Percentiles rank a stretch among this genome's conserved stretches.
Evolutionary conservation across 2,888 invertebrate species (phyloP).

Genomic region (Drosophila maculinotata): DNA sequence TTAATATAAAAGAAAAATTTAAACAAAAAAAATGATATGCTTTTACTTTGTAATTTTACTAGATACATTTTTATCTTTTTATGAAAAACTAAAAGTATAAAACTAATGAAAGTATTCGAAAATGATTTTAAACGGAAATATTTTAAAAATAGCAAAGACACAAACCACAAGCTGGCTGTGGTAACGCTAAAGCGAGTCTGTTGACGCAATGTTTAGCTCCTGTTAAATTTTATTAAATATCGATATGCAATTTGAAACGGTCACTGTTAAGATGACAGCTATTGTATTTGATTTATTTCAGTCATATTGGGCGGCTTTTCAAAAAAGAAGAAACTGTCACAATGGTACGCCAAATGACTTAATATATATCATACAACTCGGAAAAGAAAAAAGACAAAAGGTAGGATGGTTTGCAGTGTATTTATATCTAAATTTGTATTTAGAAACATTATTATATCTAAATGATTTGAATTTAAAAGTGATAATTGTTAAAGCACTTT

Average conservation of each 20-base stretch:
- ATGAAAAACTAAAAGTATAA: too few relatives aligned
- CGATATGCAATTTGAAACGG: not conserved
- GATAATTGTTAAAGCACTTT: too few relatives aligned
- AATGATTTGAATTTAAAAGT: too few relatives aligned
- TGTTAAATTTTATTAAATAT: slow-evolving; percentile 23
- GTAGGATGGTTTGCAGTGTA: too few relatives aligned
- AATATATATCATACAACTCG: too few relatives aligned
- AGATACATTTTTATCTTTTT: too few relatives aligned
- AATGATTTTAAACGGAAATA: too few relatives aligned
- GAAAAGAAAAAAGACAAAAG: not conserved
- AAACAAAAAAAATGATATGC: not conserved
- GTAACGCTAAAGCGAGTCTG: not conserved
- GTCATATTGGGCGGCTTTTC: not conserved
- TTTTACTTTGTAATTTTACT: too few relatives aligned
- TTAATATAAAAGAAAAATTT: slow-evolving; percentile 48
- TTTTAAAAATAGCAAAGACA: slow-evolving; percentile 2
- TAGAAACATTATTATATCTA: too few relatives aligned
- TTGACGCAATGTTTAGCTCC: slow-evolving; percentile 5
- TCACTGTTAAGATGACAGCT: not conserved
- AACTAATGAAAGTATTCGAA: too few relatives aligned
- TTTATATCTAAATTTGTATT: not conserved
- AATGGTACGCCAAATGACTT: not conserved
- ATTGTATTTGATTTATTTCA: not conserved
- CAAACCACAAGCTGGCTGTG: slow-evolving; percentile 8
- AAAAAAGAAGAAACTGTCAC: not conserved